Evolutionary conservation across 1,140 invertebrate genomes (phyloP).

Genomic region (Bemisia tabaci): DNA sequence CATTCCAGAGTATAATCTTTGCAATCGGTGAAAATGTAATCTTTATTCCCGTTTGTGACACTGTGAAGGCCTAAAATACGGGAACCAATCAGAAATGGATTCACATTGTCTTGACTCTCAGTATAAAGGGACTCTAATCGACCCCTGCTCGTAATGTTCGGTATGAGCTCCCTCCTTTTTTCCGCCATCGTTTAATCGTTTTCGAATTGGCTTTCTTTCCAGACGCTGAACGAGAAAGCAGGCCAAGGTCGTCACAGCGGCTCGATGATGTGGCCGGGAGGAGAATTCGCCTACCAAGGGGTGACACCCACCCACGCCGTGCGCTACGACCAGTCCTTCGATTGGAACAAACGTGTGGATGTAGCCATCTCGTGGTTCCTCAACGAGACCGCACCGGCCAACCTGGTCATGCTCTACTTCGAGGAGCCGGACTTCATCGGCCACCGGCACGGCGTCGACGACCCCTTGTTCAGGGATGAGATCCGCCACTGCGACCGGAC

Average conservation of each 20-base stretch:
- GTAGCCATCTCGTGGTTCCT: conserved; percentile 48
- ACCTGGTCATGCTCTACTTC: conserved; percentile 54
- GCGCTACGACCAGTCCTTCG: conserved; percentile 34
- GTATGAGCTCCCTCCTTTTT: too few relatives aligned
- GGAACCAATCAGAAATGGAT: too few relatives aligned
- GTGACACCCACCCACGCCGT: conserved; percentile 32
- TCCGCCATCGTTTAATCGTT: too few relatives aligned
- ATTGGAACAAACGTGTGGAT: conserved; percentile 43
- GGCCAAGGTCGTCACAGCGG: conserved; percentile 35
- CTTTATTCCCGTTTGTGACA: too few relatives aligned
- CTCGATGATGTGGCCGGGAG: conserved; percentile 46
- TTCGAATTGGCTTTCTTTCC: neutral
- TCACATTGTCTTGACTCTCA: too few relatives aligned
- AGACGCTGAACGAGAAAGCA: conserved; percentile 38
- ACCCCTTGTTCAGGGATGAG: conserved; percentile 26
- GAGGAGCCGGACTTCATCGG: conserved; percentile 52
- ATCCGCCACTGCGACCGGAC: conserved; percentile 39
- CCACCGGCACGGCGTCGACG: conserved; percentile 25
- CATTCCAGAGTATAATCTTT: too few relatives aligned
- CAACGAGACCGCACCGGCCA: conserved; percentile 38
- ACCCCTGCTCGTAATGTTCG: too few relatives aligned
- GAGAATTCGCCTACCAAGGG: conserved; percentile 33
- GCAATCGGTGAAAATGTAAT: too few relatives aligned
- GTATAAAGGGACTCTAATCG: too few relatives aligned
- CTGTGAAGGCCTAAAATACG: too few relatives aligned